Evolutionary conservation across 2,113 vertebrate species (phyloP), one percentile per base, ranked within the genome.

Genomic region (Tauraco erythrolophus): DNA sequence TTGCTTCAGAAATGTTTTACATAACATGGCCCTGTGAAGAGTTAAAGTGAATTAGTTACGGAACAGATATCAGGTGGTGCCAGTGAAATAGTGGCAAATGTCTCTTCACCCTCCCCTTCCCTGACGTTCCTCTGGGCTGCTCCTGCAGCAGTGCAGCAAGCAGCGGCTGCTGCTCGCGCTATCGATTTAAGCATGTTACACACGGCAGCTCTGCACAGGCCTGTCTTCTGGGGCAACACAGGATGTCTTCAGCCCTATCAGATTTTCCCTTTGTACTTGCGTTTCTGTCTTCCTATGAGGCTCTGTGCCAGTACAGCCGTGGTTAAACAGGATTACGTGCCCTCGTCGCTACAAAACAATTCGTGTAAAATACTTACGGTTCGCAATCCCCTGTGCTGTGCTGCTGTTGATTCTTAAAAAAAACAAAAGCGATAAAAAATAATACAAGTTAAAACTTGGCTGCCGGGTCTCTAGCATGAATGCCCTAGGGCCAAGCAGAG

Each of bases 71-170:
- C 25, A 80, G 60, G 75, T 85, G 68, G n/a, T 1, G 6, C 69
- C 83, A 74, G 85, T 24, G 58, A 57, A 48, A 6, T 78, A 68
- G 54, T 5, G 4, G 46, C 54, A 61, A 46, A 14, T 71, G 35
- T 35, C 19, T 79, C 78, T 57, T 78, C 58, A 27, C 22, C 31
- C 19, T 91, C 43, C 62, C 28, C 33, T 90, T 84, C 56, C 60
- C 69, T 84, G 65, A 10, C 4, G 2, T 14, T 56, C 58, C 70
- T 87, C 33, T 81, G 65, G 70, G 71, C 91, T 71, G 58, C 56
- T 61, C 16, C 83, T 83, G 37, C 25, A 70, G 88, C 46, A 84
- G 65, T 64, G 95, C 88, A 86, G 92, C 91, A 86, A 60, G 54
- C 57, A 30, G 94, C 93, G 88, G 30, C 79, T 77, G 12, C 84